Conservation (phyloP, 2,888 invertebrate genomes). For the Tupiocoris notatus region DNA sequence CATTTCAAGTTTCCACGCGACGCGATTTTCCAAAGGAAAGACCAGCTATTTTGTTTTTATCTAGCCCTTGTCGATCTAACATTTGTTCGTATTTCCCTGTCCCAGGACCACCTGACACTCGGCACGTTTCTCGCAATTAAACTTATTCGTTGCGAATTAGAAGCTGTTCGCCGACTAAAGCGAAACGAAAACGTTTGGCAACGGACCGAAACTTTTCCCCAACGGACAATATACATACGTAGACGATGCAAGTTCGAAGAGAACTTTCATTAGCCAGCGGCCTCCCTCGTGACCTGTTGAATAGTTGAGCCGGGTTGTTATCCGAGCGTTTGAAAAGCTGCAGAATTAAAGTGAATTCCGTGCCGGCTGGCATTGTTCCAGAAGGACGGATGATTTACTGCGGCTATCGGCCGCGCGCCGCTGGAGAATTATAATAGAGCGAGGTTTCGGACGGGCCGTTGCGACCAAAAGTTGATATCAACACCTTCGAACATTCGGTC, state of each 20-base stretch:
- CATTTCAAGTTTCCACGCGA: too few species aligned
- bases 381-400: slow-evolving; percentile 26
- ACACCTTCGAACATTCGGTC: not conserved
- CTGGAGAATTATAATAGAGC: slow-evolving; percentile 11
- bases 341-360: slow-evolving; percentile 34
- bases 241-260: not conserved
- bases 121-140: too few species aligned
- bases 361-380: slow-evolving; percentile 25
- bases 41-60: too few species aligned
- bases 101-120: too few species aligned
- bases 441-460: slow-evolving; percentile 1
- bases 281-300: slow-evolving; percentile 23
- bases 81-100: too few species aligned
- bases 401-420: not conserved
- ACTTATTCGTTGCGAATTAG: too few species aligned
- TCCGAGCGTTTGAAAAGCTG: slow-evolving; percentile 12
- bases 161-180: too few species aligned
- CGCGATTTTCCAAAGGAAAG: too few species aligned
- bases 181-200: too few species aligned
- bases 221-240: not conserved
- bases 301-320: slow-evolving; percentile 16
- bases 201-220: not conserved
- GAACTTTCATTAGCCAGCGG: slow-evolving; percentile 8
- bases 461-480: slow-evolving; percentile 2
- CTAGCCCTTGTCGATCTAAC: too few species aligned